These are phyloP conservation scores for Motacilla alba DNA, from an alignment of 2,113 vertebrate genomes.

Conservation along the genomic window DNA sequence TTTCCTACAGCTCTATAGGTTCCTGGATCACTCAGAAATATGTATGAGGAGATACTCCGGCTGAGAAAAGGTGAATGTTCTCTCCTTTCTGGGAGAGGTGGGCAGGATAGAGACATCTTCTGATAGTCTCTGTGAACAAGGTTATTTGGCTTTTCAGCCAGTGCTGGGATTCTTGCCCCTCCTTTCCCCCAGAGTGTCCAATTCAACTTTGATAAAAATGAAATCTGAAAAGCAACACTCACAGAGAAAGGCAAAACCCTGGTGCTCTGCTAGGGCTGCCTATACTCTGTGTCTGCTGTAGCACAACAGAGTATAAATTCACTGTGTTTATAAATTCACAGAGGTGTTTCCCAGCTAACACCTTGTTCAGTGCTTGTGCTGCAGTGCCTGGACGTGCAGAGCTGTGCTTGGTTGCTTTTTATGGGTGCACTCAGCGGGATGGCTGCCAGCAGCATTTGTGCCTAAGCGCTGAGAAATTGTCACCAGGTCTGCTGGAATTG, in stretches of 20 bases:
- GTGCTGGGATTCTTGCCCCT: neutral
- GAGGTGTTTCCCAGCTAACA: neutral
- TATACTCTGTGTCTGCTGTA: neutral
- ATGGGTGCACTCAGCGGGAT: neutral
- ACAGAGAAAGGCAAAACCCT: neutral
- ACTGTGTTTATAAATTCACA: neutral
- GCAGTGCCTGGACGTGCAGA: neutral
- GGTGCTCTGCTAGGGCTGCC: neutral
- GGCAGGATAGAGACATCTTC: neutral
- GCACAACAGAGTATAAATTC: neutral
- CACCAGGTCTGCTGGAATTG: neutral
- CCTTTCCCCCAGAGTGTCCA: neutral
- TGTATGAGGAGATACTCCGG: neutral
- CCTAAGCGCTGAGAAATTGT: rapidly evolving
- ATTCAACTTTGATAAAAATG: neutral
- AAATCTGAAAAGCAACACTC: neutral
- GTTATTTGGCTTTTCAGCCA: neutral
- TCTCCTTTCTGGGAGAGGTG: neutral
- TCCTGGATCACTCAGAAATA: neutral
- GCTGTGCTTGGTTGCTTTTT: neutral
- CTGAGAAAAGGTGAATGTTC: neutral
- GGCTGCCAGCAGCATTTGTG: neutral
- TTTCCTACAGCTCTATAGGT: neutral
- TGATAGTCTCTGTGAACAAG: neutral
- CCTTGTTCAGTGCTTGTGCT: neutral